Base-by-base conservation (phyloP, 2,888 invertebrate genomes). In the Brachypalpus laphriformis region DNA sequence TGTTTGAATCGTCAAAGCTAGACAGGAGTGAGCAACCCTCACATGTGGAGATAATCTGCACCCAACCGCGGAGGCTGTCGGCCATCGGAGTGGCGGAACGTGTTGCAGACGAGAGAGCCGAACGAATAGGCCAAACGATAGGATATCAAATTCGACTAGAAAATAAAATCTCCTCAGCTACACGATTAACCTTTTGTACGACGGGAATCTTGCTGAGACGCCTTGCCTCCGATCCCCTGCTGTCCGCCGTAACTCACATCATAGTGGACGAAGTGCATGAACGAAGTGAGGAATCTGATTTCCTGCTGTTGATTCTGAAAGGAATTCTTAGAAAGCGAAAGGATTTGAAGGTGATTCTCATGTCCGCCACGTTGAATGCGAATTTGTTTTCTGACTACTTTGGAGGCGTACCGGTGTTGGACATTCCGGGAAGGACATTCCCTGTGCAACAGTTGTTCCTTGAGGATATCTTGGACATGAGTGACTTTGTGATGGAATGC, bases 231-330 rank as follows among this genome's bases (percentile, higher is more conserved):
- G 97, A 98, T 89, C 95, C 96, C 0, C 93, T 95, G 7, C 91
- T 98, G 25, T 93, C 94, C 25, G 94, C 95, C 1, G 95, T 98
- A 0, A 96, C 97, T 0, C 98, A 98, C 90, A 92, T 97, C 6
- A 94, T 97, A 81, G 95, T 97, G 0, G 98, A 98, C 90, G 98
- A 98, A 92, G 97, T 98, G 0, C 98, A 98, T 89, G 98, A 98
- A 91, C 93, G 98, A 68, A 96, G 96, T 25, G 96, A 97, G 89
- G 96, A 97, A 90, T 96, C 97, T 87, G 98, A 98, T 91, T 98
- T 98, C 89, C 93, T 98, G 5, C 91, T 98, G 42, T 94, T 98
- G 77, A 95, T 97, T 16, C 91, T 98, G 42, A 95, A 96, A 91
- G 95, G 97, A 89, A 93, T 97, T 65, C 92, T 97, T 66, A 93